Base-by-base conservation (phyloP, 2,797 vertebrate genomes). In the Atherinosoma microstoma region DNA sequence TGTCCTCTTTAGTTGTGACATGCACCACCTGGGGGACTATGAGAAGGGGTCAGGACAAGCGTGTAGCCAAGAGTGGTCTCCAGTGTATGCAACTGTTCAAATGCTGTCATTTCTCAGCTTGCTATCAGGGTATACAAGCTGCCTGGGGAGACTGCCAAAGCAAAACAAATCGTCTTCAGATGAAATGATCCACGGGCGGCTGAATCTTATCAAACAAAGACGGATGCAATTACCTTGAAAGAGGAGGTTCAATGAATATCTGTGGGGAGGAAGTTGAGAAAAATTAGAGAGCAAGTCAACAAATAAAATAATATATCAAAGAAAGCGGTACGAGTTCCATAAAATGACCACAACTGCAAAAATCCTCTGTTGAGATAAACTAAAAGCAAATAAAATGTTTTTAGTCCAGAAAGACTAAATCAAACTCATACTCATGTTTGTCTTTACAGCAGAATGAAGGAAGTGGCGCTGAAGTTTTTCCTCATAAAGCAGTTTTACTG, bases 401-500 rank as follows among this genome's bases (percentile, higher is more conserved):
- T 78, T 35, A 73, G 78, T 78, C 54, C 29, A 36, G 66, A 74
- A 45, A 12, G 56, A 84, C 64, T 73, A 45, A 45, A 45, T 45
- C 16, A 2, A 70, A 83, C 67, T 84, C 77, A 84, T 82, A 69
- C 80, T 88, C 75, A 89, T 91, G 85, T 78, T 67, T 71, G 78
- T 84, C 79, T 88, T 89, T 86, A 80, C 59, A 51, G 83, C 80
- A 67, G 5, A 83, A 64, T 67, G 72, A 75, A 86, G 87, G 83
- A 91, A 89, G 87, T 79, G 83, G 87, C 80, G 72, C 73, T 83
- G 66, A 83, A 87, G 85, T 81, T 89, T 79, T 82, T 75, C 30
- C 86, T 69, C 77, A 85, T 91, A 90, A 92, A 92, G 80, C 73
- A 7, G 49, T 80, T 89, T 90, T 88, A 90, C 79, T 78, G 83